phyloP scores from a whole-genome alignment of 2,113 vertebrate species.

The Taxidea taxus region DNA sequence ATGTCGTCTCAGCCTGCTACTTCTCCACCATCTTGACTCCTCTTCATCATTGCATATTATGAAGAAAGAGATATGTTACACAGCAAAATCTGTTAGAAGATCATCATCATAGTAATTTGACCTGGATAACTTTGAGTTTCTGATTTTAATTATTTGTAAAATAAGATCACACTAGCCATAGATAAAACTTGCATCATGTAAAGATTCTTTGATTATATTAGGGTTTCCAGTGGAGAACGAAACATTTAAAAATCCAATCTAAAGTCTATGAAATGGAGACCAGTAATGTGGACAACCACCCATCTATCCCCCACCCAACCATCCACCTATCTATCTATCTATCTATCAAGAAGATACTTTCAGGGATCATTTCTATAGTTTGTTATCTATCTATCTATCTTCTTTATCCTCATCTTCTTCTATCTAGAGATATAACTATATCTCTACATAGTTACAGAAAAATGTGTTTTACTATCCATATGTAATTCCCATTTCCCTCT shows the following conservation, averaged over 20 bases:
- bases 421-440: neutral
- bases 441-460: neutral
- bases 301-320: too few relatives aligned
- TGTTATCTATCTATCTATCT: neutral
- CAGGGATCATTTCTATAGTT: too few relatives aligned
- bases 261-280: neutral
- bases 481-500: neutral
- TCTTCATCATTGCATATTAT: neutral
- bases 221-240: neutral
- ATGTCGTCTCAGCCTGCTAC: too few relatives aligned
- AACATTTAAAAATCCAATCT: neutral
- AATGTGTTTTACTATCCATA: neutral
- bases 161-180: neutral
- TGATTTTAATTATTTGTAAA: neutral
- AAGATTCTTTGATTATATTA: neutral
- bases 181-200: neutral
- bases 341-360: too few relatives aligned
- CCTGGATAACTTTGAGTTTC: neutral
- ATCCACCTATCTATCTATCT: rapidly evolving
- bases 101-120: neutral
- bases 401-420: neutral
- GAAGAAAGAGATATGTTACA: neutral
- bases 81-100: neutral
- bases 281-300: neutral
- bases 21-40: too few relatives aligned